Conservation (phyloP, 2,113 vertebrate genomes). For the Gambusia holbrooki region DNA sequence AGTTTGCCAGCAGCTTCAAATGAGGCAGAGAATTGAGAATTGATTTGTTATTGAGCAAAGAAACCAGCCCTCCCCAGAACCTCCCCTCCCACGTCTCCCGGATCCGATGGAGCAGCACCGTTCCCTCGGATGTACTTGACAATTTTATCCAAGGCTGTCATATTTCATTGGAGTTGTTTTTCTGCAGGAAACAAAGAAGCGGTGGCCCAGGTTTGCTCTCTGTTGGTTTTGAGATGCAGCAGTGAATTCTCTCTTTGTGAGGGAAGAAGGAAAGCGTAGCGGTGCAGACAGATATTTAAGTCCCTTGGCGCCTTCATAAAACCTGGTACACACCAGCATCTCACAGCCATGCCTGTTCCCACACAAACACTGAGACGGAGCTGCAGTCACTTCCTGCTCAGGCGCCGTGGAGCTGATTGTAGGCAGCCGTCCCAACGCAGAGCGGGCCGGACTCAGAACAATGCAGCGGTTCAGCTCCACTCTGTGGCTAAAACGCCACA, state of each 20-base stretch:
- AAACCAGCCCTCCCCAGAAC: slow-evolving; percentile 30
- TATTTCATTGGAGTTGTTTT: slow-evolving; percentile 26
- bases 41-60: slow-evolving; percentile 65
- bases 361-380: background rate
- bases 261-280: slow-evolving; percentile 11
- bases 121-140: slow-evolving; percentile 38
- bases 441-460: background rate
- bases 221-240: slow-evolving; percentile 25
- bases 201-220: background rate
- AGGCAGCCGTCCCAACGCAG: background rate
- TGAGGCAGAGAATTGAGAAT: slow-evolving; percentile 72
- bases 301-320: slow-evolving; percentile 47
- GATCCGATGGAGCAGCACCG: slow-evolving; percentile 10
- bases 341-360: slow-evolving; percentile 17
- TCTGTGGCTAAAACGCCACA: slow-evolving; percentile 20
- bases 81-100: background rate
- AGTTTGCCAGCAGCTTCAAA: slow-evolving; percentile 63
- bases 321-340: slow-evolving; percentile 21
- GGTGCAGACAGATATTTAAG: slow-evolving; percentile 36
- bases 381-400: background rate
- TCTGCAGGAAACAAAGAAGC: slow-evolving; percentile 20
- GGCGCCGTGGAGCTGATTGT: background rate
- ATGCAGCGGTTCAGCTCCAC: slow-evolving; percentile 49
- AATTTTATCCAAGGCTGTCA: slow-evolving; percentile 44
- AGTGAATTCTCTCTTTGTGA: slow-evolving; percentile 15